A percentile compares a stretch with the other conserved stretches of the same genome.
phyloP scores from a whole-genome alignment of 2,797 vertebrate species.

The Sebastes ruberrimus region DNA sequence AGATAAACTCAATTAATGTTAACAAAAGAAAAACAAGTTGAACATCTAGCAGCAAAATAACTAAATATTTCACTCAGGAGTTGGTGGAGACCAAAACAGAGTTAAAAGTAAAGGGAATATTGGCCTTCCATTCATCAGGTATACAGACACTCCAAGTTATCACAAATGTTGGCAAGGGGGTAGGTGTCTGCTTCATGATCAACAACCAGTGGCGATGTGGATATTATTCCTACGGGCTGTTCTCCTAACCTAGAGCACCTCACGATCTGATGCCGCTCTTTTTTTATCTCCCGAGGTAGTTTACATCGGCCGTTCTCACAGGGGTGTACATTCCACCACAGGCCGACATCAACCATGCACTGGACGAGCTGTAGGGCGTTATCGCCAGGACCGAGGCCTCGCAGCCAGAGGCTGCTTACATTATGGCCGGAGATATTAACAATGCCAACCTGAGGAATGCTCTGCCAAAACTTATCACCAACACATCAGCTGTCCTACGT shows the following conservation, averaged over 20 bases:
- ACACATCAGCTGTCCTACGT: background rate
- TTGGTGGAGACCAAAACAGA: background rate
- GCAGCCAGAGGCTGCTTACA: background rate
- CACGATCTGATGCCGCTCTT: too few relatives aligned
- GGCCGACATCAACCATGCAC: too few relatives aligned
- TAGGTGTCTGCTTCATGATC: too few relatives aligned
- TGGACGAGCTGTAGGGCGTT: too few relatives aligned
- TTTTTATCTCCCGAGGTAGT: too few relatives aligned
- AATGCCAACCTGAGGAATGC: background rate
- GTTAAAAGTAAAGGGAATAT: background rate
- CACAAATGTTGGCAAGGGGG: rapidly evolving
- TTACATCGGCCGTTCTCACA: too few relatives aligned
- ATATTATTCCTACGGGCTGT: too few relatives aligned
- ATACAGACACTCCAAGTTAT: background rate
- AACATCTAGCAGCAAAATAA: background rate
- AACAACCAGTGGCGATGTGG: too few relatives aligned
- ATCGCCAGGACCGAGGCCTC: background rate
- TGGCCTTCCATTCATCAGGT: background rate
- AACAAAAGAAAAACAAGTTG: too few relatives aligned
- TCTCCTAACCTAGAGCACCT: too few relatives aligned
- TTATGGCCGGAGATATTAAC: background rate
- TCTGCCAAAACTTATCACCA: background rate
- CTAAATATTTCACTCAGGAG: background rate
- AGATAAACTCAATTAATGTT: background rate
- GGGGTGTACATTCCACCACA: too few relatives aligned